phyloP scores from a whole-genome alignment of 2,797 vertebrate species.

The Thunnus albacares region DNA sequence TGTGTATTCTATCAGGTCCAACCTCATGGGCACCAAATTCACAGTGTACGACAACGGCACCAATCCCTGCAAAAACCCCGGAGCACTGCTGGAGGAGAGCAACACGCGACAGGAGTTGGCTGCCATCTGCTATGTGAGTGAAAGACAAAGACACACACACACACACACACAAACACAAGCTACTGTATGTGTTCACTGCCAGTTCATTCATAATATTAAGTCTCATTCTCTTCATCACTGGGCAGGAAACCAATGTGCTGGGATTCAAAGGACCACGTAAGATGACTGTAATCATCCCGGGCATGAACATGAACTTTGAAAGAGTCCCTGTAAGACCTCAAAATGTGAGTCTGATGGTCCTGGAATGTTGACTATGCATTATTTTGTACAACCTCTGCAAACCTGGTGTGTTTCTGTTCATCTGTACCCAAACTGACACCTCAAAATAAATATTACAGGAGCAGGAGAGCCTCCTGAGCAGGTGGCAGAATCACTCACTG shows the following conservation, averaged over 20 bases:
- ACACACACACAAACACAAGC: neutral
- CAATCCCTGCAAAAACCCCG: slow-evolving; percentile 91
- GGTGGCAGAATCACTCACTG: slow-evolving; percentile 92
- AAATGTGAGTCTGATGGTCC: slow-evolving; percentile 86
- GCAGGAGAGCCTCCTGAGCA: slow-evolving; percentile 92
- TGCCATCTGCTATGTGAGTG: slow-evolving; percentile 95
- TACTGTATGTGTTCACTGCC: neutral
- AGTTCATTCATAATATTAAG: neutral
- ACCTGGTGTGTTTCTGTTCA: neutral
- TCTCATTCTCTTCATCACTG: neutral
- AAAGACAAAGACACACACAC: neutral
- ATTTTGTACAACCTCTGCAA: neutral
- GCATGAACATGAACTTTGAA: slow-evolving; percentile 96
- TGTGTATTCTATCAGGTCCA: slow-evolving; percentile 87
- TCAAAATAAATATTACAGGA: slow-evolving; percentile 83
- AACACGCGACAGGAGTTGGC: slow-evolving; percentile 93
- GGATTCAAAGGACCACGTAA: slow-evolving; percentile 98
- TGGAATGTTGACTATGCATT: neutral
- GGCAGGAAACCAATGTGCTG: slow-evolving; percentile 96
- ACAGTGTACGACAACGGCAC: slow-evolving; percentile 95
- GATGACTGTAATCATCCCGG: slow-evolving; percentile 98
- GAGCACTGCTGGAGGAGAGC: slow-evolving; percentile 89
- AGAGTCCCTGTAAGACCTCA: slow-evolving; percentile 91
- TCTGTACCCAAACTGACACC: neutral
- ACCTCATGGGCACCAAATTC: slow-evolving; percentile 98